Percentiles rank a stretch among this genome's conserved stretches.
These are phyloP conservation scores for Eustalomyia histrio DNA, from an alignment of 2,888 invertebrate genomes.

Conservation along the genomic window DNA sequence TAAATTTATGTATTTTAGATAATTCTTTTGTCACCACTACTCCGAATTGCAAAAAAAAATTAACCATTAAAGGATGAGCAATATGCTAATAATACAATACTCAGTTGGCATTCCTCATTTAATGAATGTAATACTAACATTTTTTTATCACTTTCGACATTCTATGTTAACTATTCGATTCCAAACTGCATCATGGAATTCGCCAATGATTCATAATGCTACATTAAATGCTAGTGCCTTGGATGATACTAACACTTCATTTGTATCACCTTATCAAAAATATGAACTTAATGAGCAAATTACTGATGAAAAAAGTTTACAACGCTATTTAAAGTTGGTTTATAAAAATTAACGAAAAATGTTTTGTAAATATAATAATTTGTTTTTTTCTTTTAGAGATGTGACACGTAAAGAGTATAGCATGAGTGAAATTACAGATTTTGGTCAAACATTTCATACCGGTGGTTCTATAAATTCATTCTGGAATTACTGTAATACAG, in stretches of 20 bases:
- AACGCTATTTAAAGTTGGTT: conserved; percentile 80
- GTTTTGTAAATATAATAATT: background rate
- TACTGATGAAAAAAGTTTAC: conserved; percentile 80
- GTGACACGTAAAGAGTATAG: conserved; percentile 73
- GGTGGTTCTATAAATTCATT: conserved; percentile 76
- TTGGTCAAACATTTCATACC: conserved; percentile 68
- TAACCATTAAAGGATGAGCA: conserved; percentile 28
- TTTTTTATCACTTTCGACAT: background rate
- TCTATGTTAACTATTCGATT: conserved; percentile 33
- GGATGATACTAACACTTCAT: conserved; percentile 71
- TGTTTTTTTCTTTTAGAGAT: conserved; percentile 67
- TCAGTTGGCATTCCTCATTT: conserved; percentile 79
- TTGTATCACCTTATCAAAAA: conserved; percentile 75
- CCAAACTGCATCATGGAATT: conserved; percentile 71
- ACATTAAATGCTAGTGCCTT: conserved; percentile 72
- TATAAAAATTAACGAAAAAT: background rate
- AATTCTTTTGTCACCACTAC: conserved; percentile 71
- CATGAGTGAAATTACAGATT: conserved; percentile 71
- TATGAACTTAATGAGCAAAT: conserved; percentile 79
- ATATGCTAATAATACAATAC: conserved; percentile 72
- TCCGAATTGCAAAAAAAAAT: conserved; percentile 50
- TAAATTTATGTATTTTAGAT: conserved; percentile 67
- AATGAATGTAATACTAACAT: conserved; percentile 73
- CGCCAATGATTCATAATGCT: conserved; percentile 72
- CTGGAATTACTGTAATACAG: conserved; percentile 79